These are phyloP conservation scores for Pristionchus fissidentatus DNA, from an alignment of 2,888 invertebrate species.

Conservation along the genomic window DNA sequence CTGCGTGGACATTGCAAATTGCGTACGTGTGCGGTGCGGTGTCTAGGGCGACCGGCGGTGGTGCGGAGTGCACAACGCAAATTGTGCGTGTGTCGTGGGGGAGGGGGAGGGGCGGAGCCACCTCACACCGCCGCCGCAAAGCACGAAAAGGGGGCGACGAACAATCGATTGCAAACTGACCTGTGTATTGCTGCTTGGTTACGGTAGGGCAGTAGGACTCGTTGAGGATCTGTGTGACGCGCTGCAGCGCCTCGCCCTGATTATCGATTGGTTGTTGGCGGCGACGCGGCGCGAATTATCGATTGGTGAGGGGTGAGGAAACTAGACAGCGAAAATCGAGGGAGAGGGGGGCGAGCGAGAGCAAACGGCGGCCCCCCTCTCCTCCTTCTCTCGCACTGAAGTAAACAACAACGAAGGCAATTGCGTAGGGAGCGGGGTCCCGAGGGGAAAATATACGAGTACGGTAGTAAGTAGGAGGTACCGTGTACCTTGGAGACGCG, in stretches of 20 bases:
- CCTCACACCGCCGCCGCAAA: neutral
- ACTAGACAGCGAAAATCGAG: neutral
- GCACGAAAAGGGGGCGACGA: neutral
- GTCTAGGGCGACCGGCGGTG: neutral
- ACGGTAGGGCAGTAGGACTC: constrained; percentile 43
- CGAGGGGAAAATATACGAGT: neutral
- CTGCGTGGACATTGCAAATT: too few species aligned
- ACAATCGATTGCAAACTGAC: neutral
- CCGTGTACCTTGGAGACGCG: constrained; percentile 39
- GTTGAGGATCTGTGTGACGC: constrained; percentile 40
- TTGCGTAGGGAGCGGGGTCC: too few species aligned
- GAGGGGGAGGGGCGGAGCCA: too few species aligned
- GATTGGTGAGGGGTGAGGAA: neutral
- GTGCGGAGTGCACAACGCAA: constrained; percentile 4
- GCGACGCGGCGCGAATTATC: neutral
- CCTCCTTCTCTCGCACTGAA: neutral
- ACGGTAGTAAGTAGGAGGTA: neutral
- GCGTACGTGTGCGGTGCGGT: too few species aligned
- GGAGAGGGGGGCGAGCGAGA: neutral
- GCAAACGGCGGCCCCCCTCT: neutral
- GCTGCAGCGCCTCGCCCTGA: constrained; percentile 27
- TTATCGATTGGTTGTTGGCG: neutral
- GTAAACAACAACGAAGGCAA: neutral
- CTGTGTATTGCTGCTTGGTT: constrained; percentile 46
- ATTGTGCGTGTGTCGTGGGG: too few species aligned